These are phyloP conservation scores for Leguminivora glycinivorella DNA, from an alignment of 1,140 invertebrate species.

Conservation along the genomic window DNA sequence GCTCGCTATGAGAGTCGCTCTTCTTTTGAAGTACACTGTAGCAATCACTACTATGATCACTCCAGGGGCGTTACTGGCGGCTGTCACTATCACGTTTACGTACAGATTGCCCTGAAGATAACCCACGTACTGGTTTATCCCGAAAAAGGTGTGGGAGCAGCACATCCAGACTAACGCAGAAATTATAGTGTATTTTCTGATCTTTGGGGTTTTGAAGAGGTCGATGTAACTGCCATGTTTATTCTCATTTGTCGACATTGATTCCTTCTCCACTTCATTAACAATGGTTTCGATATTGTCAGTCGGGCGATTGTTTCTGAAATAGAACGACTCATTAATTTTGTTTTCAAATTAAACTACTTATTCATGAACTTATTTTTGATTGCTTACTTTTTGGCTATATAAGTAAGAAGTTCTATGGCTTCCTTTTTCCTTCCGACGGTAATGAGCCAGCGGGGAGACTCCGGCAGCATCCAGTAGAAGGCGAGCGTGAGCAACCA, in stretches of 20 bases:
- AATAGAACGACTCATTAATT: conserved; percentile 40
- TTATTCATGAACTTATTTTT: background rate
- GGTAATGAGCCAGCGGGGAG: conserved; percentile 68
- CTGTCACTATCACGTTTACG: conserved; percentile 84
- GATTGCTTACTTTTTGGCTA: conserved; percentile 60
- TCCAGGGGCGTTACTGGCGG: conserved; percentile 80
- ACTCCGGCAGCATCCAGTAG: conserved; percentile 66
- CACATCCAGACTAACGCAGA: conserved; percentile 85
- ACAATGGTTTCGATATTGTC: conserved; percentile 78
- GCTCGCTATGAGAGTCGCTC: conserved; percentile 51
- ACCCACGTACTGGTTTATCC: conserved; percentile 86
- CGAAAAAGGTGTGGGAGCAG: conserved; percentile 85
- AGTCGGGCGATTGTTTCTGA: conserved; percentile 76
- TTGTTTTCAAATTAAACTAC: background rate
- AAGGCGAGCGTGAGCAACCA: conserved; percentile 58
- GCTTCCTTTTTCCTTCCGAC: conserved; percentile 62
- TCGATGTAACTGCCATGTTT: conserved; percentile 61
- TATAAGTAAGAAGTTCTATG: conserved; percentile 49
- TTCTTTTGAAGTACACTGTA: conserved; percentile 82
- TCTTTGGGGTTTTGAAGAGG: conserved; percentile 85
- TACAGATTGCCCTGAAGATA: conserved; percentile 85
- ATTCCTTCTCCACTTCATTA: conserved; percentile 47
- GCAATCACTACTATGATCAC: conserved; percentile 81
- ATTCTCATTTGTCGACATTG: conserved; percentile 47
- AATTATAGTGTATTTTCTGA: conserved; percentile 85